Evolutionary conservation across 2,797 vertebrate species (phyloP).

Genomic region (Ptychadena robeensis): DNA sequence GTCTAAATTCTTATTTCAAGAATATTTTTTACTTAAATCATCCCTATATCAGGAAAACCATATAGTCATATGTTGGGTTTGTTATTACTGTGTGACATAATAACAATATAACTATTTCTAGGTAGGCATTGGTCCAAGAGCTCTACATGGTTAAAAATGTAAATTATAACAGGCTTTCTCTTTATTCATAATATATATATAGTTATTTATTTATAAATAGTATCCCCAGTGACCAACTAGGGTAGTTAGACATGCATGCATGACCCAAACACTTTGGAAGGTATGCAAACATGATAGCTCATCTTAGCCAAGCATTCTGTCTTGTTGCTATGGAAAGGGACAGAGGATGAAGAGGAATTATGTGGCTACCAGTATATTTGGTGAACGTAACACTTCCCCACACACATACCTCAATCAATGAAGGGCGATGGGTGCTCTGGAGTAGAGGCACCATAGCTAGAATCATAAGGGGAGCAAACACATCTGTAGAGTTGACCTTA

Average conservation of each 20-base stretch:
- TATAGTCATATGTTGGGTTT: too few relatives aligned
- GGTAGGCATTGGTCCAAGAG: too few relatives aligned
- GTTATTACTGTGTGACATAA: too few relatives aligned
- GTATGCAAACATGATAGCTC: neutral
- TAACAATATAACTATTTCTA: too few relatives aligned
- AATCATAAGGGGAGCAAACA: neutral
- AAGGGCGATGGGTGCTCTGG: neutral
- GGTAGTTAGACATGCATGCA: too few relatives aligned
- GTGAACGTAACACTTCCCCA: neutral
- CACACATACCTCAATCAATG: neutral
- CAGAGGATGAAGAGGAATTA: neutral
- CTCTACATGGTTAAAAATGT: too few relatives aligned
- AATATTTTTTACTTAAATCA: too few relatives aligned
- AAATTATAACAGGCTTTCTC: too few relatives aligned
- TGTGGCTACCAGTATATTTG: neutral
- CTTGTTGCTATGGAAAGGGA: neutral
- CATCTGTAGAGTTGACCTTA: neutral
- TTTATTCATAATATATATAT: too few relatives aligned
- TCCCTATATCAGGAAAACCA: too few relatives aligned
- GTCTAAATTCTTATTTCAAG: too few relatives aligned
- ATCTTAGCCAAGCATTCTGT: neutral
- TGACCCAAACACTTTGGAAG: neutral
- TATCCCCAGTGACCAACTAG: too few relatives aligned
- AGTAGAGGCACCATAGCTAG: neutral
- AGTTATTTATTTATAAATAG: neutral